phyloP scores from a whole-genome alignment of 2,113 vertebrate genomes.

The Anser cygnoides region DNA sequence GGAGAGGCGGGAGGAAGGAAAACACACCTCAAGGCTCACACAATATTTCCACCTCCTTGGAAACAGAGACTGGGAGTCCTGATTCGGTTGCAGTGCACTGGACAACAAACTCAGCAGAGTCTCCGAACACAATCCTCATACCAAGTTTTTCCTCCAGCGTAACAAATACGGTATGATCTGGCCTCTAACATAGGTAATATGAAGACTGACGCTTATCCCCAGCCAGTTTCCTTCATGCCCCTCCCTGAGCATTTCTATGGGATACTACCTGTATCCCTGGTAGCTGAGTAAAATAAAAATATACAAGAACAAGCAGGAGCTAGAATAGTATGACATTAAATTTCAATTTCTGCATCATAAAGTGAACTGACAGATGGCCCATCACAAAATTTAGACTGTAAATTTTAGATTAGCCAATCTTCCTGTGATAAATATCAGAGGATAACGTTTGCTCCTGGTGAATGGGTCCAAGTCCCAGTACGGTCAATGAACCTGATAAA shows the following conservation, averaged over 20 bases:
- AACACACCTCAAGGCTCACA: conserved; percentile 22
- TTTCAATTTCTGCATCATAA: background rate
- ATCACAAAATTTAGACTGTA: background rate
- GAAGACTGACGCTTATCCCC: background rate
- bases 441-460: background rate
- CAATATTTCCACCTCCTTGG: background rate
- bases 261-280: background rate
- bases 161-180: background rate
- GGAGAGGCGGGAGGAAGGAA: conserved; percentile 43
- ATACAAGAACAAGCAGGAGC: background rate
- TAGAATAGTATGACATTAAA: background rate
- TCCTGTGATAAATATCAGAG: background rate
- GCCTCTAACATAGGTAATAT: background rate
- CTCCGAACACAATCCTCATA: background rate
- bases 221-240: background rate
- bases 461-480: background rate
- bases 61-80: background rate
- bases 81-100: background rate
- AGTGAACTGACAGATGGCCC: background rate
- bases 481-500: background rate
- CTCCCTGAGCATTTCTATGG: background rate
- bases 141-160: background rate
- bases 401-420: background rate
- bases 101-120: background rate
- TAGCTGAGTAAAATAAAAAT: background rate